Base-by-base conservation (phyloP, 2,797 vertebrate genomes). In the Morus bassanus region DNA sequence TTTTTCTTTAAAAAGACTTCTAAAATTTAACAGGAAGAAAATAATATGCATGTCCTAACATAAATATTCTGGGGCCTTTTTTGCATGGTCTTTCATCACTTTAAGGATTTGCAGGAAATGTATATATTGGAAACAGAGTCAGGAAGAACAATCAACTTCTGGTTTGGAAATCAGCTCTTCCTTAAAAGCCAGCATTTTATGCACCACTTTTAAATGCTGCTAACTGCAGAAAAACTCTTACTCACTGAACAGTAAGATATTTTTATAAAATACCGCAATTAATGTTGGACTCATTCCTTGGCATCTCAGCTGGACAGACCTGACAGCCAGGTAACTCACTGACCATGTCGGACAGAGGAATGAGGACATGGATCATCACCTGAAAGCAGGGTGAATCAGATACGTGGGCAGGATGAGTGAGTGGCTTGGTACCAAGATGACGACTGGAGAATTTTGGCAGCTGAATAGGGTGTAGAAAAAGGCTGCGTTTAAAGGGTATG, bases 11-110 rank as follows among this genome's bases (percentile, higher is more conserved):
- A 78, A 72, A 6, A 85, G 45, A 46, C 37, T 82, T 60, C 39
- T 89, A 64, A 60, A 82, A 60, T 60, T 65, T 61, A 80, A 67
- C 64, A 80, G 33, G 41, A 73, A 75, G 30, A 89, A 92, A 93
- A 72, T 37, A 82, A 73, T 72, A 64, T 4, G 13, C 21, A 3
- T 12, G n/a, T 25, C 45, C 53, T 74, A 83, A 82, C 0, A 3
- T 48, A 89, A 93, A 87, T 83, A 92, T 70, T 85, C 64, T 50
- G 60, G 45, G 39, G 59, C 18, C 31, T 93, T 82, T 93, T 85
- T 53, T 63, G 37, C 16, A 74, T 41, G 35, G 76, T 25, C 39
- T 76, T 91, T 67, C 39, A 48, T 59, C 0, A 10, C n/a, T 91
- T 92, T 13, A 72, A 30, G 45, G 75, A 77, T 68, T 68, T 81